Percentiles rank a stretch among this genome's conserved stretches.
phyloP scores from a whole-genome alignment of 2,888 invertebrate genomes.

The Drosophila mettleri region DNA sequence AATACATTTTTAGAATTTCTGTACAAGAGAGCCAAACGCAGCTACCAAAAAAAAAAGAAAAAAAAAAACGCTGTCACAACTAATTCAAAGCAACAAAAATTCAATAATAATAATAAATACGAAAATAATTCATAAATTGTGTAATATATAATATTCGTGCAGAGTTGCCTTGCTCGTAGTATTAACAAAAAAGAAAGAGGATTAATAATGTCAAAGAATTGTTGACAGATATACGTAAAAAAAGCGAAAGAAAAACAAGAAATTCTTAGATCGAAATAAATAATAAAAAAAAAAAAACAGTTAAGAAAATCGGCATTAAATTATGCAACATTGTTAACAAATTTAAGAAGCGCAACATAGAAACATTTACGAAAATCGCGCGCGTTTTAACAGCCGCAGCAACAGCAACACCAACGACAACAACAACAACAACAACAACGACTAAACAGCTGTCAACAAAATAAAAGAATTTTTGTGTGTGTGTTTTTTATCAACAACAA shows the following conservation, averaged over 20 bases:
- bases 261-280: not conserved
- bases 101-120: conserved; percentile 25
- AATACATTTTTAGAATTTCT: conserved; percentile 55
- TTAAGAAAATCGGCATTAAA: conserved; percentile 31
- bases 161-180: conserved; percentile 55
- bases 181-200: conserved; percentile 10
- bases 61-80: conserved; percentile 37
- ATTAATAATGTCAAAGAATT: conserved; percentile 19
- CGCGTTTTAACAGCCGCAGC: conserved; percentile 38
- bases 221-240: conserved; percentile 36
- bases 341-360: conserved; percentile 11
- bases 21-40: conserved; percentile 44
- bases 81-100: conserved; percentile 10
- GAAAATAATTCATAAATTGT: conserved; percentile 4
- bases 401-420: conserved; percentile 14
- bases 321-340: conserved; percentile 54
- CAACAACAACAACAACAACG: conserved; percentile 22
- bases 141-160: conserved; percentile 23
- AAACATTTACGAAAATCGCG: conserved; percentile 50
- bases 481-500: conserved; percentile 36
- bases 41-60: too few relatives aligned
- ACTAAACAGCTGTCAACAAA: conserved; percentile 48
- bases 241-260: conserved; percentile 2
- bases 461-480: conserved; percentile 24
- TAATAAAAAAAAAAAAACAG: conserved; percentile 23